These are phyloP conservation scores for Stomatorhinus walkeri DNA, from an alignment of 2,797 vertebrate species.

Conservation along the genomic window DNA sequence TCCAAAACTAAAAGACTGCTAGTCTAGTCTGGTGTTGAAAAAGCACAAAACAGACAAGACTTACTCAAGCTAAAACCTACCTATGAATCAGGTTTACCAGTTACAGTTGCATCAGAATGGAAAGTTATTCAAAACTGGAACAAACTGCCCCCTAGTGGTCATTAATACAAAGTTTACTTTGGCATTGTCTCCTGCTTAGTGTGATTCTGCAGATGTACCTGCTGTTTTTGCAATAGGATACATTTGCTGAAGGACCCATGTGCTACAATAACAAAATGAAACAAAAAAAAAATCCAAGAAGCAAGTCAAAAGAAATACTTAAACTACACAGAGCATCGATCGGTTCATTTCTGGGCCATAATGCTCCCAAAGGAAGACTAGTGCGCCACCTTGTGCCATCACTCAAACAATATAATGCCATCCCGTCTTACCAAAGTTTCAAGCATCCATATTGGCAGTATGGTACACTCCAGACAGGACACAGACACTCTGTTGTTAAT, in stretches of 20 bases:
- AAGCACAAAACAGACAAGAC: neutral
- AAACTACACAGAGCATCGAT: neutral
- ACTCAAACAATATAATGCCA: neutral
- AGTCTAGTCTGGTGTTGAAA: neutral
- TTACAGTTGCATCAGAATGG: neutral
- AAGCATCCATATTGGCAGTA: neutral
- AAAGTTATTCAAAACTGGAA: neutral
- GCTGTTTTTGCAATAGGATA: too few relatives aligned
- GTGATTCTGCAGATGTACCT: neutral
- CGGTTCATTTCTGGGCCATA: neutral
- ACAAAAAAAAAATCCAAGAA: neutral
- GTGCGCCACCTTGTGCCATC: neutral
- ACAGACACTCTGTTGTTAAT: neutral
- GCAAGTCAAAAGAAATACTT: neutral
- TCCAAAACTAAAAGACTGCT: neutral
- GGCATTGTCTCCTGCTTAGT: neutral
- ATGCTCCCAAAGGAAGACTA: neutral
- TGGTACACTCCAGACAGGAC: neutral
- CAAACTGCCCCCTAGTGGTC: neutral
- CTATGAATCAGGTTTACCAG: conserved; percentile 3
- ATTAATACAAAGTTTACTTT: neutral
- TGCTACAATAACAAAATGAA: neutral
- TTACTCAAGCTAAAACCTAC: neutral
- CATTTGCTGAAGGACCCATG: neutral
- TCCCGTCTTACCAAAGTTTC: neutral